Evolutionary conservation across 92 coral and sea anemone genomes (phyloP), one percentile per base, ranked within the genome.

Genomic region (Palythoa heliodiscus): DNA sequence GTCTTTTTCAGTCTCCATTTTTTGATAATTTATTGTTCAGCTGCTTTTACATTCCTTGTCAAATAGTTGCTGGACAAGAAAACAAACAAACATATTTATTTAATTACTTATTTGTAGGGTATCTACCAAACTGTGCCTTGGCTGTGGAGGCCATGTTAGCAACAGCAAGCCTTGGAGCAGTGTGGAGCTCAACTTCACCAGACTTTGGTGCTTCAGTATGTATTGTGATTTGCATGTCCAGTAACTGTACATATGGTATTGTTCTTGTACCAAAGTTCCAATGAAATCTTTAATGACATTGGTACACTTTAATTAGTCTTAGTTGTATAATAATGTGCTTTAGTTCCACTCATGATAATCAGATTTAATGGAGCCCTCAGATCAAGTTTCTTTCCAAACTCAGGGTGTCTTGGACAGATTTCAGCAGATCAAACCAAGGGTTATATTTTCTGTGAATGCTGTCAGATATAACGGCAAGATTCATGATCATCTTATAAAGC

Each of bases 161-260:
- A 35, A 89, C 99, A 61, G 91, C 98, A 11, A 96, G 99, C 78
- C 83, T 96, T 11, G 99, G 99, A 78, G 99, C 99, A 19, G 92
- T 96, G 37, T 96, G 99, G 99, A 96, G 99, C 77, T 96, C 99
- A 22, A 94, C 99, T 19, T 96, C 99, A 64, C 99, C 99, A 16
- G 99, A 96, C 82, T 96, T 96, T 92, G 99, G 99, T 52, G 92
- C 90, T 20, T 73, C 89, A 83, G 98, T 96, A 89, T 66, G 90
- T 77, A 69, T 52, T 29, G 35, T 29, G 35, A 52, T 52, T 52
- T 52, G 55, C 55, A 29, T 29, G 35, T 29, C 35, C 35, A 29
- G 1, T 29, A 29, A 29, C 35, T 29, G 35, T 29, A n/a, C n/a
- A n/a, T n/a, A 29, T 29, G 35, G 35, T 29, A 29, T 0, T 29